Evolutionary conservation across 2,113 vertebrate genomes (phyloP).

Genomic region (Crotalus viridis): DNA sequence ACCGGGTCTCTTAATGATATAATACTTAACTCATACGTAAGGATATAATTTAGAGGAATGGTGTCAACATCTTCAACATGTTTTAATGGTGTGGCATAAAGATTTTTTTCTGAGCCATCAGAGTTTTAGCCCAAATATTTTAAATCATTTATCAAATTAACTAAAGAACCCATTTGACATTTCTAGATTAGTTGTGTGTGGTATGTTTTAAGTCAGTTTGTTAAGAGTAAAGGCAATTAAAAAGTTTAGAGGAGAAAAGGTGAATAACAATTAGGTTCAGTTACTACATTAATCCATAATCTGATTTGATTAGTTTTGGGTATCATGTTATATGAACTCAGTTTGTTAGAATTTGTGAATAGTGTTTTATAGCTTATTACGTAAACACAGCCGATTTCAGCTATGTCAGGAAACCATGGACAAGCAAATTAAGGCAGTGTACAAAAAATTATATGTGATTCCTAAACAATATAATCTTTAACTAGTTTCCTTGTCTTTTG

Average conservation of each 20-base stretch:
- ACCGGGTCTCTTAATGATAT: not conserved
- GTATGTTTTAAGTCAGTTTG: not conserved
- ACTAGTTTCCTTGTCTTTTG: not conserved
- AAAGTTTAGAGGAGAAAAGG: not conserved
- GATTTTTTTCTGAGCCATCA: not conserved
- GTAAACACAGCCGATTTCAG: not conserved
- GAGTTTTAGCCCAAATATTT: not conserved
- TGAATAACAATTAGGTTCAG: not conserved
- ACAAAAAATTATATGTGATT: not conserved
- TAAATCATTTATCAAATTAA: not conserved
- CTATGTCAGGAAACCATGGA: not conserved
- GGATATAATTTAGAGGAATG: not conserved
- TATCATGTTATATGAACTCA: not conserved
- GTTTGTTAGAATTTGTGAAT: not conserved
- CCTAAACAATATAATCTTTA: not conserved
- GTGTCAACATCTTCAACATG: not conserved
- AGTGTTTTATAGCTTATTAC: not conserved
- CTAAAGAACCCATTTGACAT: not conserved
- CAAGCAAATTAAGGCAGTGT: not conserved
- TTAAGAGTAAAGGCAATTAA: not conserved
- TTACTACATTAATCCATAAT: not conserved
- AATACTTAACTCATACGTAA: not conserved
- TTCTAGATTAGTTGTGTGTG: not conserved
- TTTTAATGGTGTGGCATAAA: not conserved
- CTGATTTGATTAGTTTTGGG: not conserved